A percentile compares a stretch with the other conserved stretches of the same genome.
Conservation (phyloP, 2,113 vertebrate species). For the Sitta europaea region DNA sequence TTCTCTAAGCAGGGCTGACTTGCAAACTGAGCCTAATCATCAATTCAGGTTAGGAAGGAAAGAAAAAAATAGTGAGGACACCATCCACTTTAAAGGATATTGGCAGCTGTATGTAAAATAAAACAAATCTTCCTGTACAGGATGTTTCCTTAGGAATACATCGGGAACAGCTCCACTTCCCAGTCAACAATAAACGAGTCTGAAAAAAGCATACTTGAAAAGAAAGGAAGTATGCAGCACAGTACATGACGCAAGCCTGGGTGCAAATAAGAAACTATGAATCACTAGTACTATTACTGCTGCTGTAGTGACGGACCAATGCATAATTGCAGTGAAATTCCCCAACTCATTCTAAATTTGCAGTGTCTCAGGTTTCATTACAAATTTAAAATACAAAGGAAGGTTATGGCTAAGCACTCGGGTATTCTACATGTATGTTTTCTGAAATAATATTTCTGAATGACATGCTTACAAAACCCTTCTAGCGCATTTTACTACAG, state of each 20-base stretch:
- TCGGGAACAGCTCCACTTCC: constrained; percentile 18
- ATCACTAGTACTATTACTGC: not conserved
- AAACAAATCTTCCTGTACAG: constrained; percentile 52
- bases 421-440: not conserved
- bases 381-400: not conserved
- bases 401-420: not conserved
- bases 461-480: not conserved
- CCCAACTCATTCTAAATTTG: not conserved
- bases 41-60: not conserved
- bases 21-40: not conserved
- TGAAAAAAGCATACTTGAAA: constrained; percentile 34
- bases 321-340: not conserved
- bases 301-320: not conserved
- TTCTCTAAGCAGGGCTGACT: not conserved
- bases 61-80: not conserved
- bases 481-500: not conserved
- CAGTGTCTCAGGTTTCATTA: not conserved
- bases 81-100: not conserved
- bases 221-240: not conserved
- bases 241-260: constrained; percentile 7
- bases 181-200: not conserved
- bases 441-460: not conserved
- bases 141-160: constrained; percentile 21
- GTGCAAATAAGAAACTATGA: constrained; percentile 12
- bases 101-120: constrained; percentile 4